Evolutionary conservation across 2,888 invertebrate species (phyloP).

Genomic region (Harpalus rufipes): DNA sequence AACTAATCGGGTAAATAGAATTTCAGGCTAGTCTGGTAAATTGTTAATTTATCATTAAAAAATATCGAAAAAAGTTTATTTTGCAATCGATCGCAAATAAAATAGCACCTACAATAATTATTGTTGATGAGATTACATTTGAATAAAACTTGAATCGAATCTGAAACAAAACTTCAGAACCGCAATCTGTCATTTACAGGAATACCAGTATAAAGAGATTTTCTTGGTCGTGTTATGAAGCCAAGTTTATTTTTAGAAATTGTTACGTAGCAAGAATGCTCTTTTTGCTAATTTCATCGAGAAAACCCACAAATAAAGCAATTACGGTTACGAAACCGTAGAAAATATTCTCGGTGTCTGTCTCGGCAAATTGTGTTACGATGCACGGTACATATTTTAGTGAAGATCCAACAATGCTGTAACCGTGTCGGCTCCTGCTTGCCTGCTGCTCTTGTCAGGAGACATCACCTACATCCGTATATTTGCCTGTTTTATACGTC

Average conservation of each 20-base stretch:
- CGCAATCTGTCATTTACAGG: no score
- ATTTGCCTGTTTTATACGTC: conserved; percentile 1
- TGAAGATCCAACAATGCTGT: not conserved
- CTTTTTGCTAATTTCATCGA: not conserved
- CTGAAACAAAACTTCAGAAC: no score
- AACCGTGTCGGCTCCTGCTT: not conserved
- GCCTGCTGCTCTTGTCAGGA: not conserved
- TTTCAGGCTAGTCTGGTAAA: no score
- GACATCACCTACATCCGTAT: conserved; percentile 8
- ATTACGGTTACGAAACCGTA: conserved; percentile 41
- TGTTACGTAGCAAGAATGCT: conserved; percentile 18
- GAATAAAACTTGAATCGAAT: no score
- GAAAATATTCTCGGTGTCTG: not conserved
- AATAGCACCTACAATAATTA: no score
- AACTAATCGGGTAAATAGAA: no score
- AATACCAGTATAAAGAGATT: not conserved
- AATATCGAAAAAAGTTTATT: no score
- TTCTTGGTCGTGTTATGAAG: not conserved
- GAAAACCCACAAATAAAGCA: conserved; percentile 36
- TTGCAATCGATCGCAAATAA: no score
- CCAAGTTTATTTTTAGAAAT: conserved; percentile 28
- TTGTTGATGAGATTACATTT: no score
- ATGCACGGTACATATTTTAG: not conserved
- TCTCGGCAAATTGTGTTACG: not conserved
- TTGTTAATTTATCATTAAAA: no score